Conservation (phyloP, 64 coral and sea anemone genomes). For the Actinia equina region DNA sequence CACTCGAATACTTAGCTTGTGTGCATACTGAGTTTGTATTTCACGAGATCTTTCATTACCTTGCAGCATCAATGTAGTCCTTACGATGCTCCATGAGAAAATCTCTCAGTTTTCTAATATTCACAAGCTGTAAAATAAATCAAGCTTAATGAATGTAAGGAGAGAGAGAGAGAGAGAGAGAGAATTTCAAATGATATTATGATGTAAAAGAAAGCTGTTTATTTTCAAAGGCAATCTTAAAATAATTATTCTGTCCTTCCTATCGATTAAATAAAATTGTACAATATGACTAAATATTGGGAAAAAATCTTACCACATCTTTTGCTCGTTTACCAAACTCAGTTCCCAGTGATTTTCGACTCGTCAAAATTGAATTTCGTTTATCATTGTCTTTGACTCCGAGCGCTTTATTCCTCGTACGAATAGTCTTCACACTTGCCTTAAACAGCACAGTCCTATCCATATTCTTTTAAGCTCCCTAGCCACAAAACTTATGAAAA, state of each 20-base stretch:
- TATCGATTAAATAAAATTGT: not conserved
- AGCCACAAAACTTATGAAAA: not conserved
- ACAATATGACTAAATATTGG: not conserved
- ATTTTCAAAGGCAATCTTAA: no score
- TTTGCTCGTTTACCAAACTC: conserved; percentile 40
- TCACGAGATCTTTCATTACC: conserved; percentile 29
- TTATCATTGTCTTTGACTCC: conserved; percentile 57
- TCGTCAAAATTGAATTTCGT: conserved; percentile 28
- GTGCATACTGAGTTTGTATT: no score
- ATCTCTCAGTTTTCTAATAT: conserved; percentile 75
- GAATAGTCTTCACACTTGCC: conserved; percentile 92
- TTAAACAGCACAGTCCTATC: conserved; percentile 93
- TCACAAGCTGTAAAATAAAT: conserved; percentile 49
- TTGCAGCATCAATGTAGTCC: conserved; percentile 83
- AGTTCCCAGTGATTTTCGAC: not conserved
- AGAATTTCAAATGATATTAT: no score
- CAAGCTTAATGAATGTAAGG: no score
- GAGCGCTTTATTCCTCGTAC: conserved; percentile 85
- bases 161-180: no score
- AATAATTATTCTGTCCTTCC: no score
- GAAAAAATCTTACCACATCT: conserved; percentile 77
- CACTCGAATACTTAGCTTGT: no score
- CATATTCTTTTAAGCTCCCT: conserved; percentile 41
- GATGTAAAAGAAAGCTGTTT: no score
- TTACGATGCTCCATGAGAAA: conserved; percentile 91